Conservation (phyloP, 1,140 invertebrate species). For the Eurosta solidaginis region DNA sequence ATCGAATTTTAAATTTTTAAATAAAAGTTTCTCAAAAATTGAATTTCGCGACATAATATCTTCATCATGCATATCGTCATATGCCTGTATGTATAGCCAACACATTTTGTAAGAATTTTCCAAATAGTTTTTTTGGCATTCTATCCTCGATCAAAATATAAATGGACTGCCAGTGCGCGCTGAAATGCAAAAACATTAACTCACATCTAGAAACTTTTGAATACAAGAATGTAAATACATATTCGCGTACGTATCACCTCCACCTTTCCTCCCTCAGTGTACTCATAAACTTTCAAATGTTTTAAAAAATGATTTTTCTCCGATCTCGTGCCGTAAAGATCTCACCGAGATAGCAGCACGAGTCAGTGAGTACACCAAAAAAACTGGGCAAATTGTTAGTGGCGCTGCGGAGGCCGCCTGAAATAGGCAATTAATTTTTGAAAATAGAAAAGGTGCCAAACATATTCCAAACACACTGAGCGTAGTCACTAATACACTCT, state of each 20-base stretch:
- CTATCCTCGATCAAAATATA: conserved; percentile 19
- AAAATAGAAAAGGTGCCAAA: conserved; percentile 24
- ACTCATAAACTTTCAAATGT: neutral
- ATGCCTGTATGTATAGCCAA: neutral
- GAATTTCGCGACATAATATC: no score
- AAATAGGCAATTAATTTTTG: conserved; percentile 21
- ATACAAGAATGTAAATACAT: neutral
- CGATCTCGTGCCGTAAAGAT: conserved; percentile 13
- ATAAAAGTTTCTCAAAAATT: no score
- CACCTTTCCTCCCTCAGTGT: neutral
- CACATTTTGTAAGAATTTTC: no score
- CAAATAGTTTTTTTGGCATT: neutral
- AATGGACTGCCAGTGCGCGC: conserved; percentile 2
- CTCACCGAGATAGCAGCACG: neutral
- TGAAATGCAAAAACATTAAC: neutral
- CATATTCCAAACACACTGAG: conserved; percentile 14
- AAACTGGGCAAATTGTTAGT: neutral
- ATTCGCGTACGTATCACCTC: neutral
- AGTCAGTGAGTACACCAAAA: no score
- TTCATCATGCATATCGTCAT: neutral
- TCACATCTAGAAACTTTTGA: neutral
- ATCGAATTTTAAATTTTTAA: no score
- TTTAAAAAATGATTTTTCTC: neutral
- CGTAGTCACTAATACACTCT: neutral
- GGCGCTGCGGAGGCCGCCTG: neutral